These are phyloP conservation scores for Manduca sexta DNA, from an alignment of 1,140 invertebrate species.

Conservation along the genomic window DNA sequence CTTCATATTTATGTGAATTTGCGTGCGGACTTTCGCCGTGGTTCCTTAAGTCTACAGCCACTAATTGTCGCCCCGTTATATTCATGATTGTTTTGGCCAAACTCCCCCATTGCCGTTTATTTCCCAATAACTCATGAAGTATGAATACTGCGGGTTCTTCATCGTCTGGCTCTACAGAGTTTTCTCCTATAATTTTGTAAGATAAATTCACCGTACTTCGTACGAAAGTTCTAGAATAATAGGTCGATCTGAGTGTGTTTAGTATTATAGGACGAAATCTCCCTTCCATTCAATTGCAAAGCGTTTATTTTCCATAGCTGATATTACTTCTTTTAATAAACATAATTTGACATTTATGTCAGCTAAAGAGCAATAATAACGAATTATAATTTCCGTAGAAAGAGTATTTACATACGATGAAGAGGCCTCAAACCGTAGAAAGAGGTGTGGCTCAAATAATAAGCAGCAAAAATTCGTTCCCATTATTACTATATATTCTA, in stretches of 20 bases:
- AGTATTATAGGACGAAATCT: not conserved
- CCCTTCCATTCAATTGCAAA: too few species aligned
- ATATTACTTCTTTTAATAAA: too few species aligned
- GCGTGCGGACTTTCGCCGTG: conserved; percentile 92
- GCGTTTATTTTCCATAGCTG: too few species aligned
- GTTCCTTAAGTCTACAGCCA: conserved; percentile 89
- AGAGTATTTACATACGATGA: too few species aligned
- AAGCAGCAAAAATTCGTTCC: too few species aligned
- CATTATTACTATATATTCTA: too few species aligned
- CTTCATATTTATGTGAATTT: conserved; percentile 78
- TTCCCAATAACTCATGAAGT: conserved; percentile 91
- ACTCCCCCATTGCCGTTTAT: conserved; percentile 85
- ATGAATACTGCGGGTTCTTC: conserved; percentile 82
- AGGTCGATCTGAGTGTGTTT: not conserved
- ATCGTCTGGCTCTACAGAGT: conserved; percentile 1
- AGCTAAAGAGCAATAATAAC: too few species aligned
- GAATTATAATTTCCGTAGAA: too few species aligned
- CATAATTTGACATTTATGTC: too few species aligned
- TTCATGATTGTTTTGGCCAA: conserved; percentile 35
- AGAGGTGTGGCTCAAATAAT: too few species aligned
- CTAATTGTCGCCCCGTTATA: conserved; percentile 36
- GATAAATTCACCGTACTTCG: conserved; percentile 73
- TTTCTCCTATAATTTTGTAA: conserved; percentile 67
- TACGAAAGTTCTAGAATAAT: not conserved
- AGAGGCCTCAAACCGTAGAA: too few species aligned